A percentile compares a stretch with the other conserved stretches of the same genome.
phyloP scores from a whole-genome alignment of 2,797 vertebrate species.

The Kryptopterus vitreolus region DNA sequence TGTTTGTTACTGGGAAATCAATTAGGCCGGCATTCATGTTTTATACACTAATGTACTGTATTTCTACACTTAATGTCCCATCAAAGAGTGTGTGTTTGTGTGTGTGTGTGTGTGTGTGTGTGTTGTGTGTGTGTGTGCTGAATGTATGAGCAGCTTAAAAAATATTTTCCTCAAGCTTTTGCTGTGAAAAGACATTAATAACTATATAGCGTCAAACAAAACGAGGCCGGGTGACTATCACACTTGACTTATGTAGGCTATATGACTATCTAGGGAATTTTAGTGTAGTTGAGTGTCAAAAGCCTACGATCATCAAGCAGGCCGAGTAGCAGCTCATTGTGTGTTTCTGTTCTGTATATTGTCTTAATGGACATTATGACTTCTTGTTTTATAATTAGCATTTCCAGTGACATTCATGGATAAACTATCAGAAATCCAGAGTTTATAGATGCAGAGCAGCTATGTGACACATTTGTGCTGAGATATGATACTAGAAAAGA shows the following conservation, averaged over 20 bases:
- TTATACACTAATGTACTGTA: background rate
- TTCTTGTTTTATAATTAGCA: background rate
- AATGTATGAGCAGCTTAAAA: background rate
- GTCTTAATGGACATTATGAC: background rate
- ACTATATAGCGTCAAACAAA: background rate
- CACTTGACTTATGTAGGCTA: background rate
- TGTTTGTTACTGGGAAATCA: conserved; percentile 1
- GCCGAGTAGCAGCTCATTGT: background rate
- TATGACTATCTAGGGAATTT: background rate
- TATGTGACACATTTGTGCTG: background rate
- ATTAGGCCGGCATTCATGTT: background rate
- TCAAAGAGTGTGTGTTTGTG: background rate
- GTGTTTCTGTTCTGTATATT: background rate
- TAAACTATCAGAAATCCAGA: background rate
- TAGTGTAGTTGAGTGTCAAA: background rate
- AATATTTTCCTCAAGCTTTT: background rate
- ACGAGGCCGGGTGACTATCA: background rate
- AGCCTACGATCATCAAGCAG: background rate
- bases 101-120: conserved; percentile 28
- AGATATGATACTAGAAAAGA: background rate
- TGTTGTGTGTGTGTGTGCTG: background rate
- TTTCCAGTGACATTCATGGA: background rate
- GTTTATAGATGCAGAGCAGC: background rate
- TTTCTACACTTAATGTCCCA: conserved; percentile 16
- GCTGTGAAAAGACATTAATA: background rate